These are phyloP conservation scores for Telenomus remus DNA, from an alignment of 1,140 invertebrate species.

Conservation along the genomic window DNA sequence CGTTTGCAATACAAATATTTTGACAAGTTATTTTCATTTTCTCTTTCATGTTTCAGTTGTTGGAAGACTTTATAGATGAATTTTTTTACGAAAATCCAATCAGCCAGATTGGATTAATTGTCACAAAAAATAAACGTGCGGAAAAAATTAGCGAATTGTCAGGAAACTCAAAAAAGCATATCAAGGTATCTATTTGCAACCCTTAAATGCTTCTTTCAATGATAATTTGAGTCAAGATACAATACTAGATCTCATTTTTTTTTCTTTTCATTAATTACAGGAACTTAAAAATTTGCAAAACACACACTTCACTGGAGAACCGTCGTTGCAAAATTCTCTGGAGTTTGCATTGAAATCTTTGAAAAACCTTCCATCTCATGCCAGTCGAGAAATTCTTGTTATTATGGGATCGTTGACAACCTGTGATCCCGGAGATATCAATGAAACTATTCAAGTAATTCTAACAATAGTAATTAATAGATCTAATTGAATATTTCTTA, in stretches of 20 bases:
- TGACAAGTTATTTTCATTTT: background rate
- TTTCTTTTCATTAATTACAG: constrained; percentile 62
- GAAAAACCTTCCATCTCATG: constrained; percentile 93
- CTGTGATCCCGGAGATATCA: constrained; percentile 96
- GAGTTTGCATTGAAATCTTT: constrained; percentile 90
- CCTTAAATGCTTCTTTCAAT: too few species aligned
- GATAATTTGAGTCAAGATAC: too few species aligned
- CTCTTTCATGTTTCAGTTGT: constrained; percentile 79
- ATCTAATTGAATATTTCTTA: too few species aligned
- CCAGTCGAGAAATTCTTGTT: constrained; percentile 93
- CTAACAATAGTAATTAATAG: too few species aligned
- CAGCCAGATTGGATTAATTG: constrained; percentile 95
- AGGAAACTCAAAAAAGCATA: constrained; percentile 88
- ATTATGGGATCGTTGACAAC: constrained; percentile 96
- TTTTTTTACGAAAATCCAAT: constrained; percentile 99
- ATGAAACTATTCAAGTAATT: constrained; percentile 84
- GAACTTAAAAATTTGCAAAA: constrained; percentile 75
- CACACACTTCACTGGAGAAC: constrained; percentile 85
- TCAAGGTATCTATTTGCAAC: constrained; percentile 77
- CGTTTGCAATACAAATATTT: background rate
- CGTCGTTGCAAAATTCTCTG: constrained; percentile 95
- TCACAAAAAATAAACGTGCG: constrained; percentile 94
- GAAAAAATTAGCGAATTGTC: constrained; percentile 93
- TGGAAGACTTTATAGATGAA: constrained; percentile 96
- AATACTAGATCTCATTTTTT: background rate